Base-by-base conservation (phyloP, 92 coral and sea anemone genomes). In the Zoanthus gigantus region DNA sequence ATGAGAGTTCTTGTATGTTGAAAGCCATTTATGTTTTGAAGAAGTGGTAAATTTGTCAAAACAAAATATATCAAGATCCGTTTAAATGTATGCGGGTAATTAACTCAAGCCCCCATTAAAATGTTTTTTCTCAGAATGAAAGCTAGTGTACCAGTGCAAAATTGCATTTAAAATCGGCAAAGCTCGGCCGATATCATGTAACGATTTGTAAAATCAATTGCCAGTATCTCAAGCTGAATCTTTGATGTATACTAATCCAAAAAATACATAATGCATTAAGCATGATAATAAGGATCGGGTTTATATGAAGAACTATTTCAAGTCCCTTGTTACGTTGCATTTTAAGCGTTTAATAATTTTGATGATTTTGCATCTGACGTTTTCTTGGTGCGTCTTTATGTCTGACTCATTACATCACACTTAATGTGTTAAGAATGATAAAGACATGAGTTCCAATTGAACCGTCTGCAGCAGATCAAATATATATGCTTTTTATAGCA, bases 1-100 rank as follows among this genome's bases (percentile, higher is more conserved):
- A 52, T 52, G 82, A 29, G 47, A 30, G 45, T 37, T 34, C 47
- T 53, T 13, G 74, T 42, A 45, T 44, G 34, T 42, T 9, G n/a
- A 47, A 66, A 79, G 54, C n/a, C 53, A 23, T 46, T 46, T 42
- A n/a, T 60, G 84, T 58, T 80, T 57, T 46, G 18, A 63, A 42
- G 16, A 63, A 31, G 60, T 10, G 75, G 44, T 47, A 30, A 71
- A 46, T 50, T 37, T 81, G 29, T 18, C 74, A 46, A 32, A 50
- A 63, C 71, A 31, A 17, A 68, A 63, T 63, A 63, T 63, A 16
- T 80, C 30, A 37, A 54, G 57, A 63, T 81, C 71, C 65, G 12
- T 63, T 45, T 42, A 61, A 46, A 72, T 30, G 15, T 57, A 81
- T 8, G 75, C 84, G 16, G 44, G 53, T 23, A 81, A 66, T 81